Evolutionary conservation across 1,140 invertebrate genomes (phyloP), one percentile per base, ranked within the genome.

Genomic region (Bombus cullumanus): DNA sequence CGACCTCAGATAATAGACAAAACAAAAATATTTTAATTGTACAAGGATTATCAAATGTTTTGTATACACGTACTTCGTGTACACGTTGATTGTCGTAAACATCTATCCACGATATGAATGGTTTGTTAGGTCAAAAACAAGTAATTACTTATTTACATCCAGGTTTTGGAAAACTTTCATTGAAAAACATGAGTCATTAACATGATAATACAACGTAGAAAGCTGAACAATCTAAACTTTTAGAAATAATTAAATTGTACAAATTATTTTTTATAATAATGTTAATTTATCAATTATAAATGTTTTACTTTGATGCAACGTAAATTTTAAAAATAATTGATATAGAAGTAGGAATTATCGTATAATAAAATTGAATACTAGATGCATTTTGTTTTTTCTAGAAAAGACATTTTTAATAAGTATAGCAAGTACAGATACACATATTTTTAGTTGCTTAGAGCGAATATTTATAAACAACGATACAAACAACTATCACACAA

Each of bases 1-100:
- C 59, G 74, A 68, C 73, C 78, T 69, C 64, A 69, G 68, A 84
- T 87, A 84, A 84, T 62, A 64, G 22, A 3, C 10, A 47, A 88
- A 84, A 88, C 31, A 80, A 84, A 78, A n/a, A 18, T 31, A 37
- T 31, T 41, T n/a, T 8, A 18, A 28, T 18, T 34, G 2, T 37
- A 34, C 15, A 15, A 39, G 22, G 2, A 37, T 37, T 69, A 47
- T 37, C 18, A 15, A 68, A 34, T 22, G 13, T 34, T 22, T 28
- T 53, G 5, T 22, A 53, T 22, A 53, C 18, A 22, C 47, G 47
- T 53, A 53, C 47, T 53, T 53, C 18, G 5, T 53, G 1, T 53
- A 53, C 18, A 6, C 5, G 5, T 53, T 53, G 47, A 53, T 53
- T 59, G 3, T 31, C n/a, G n/a, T 66, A 25, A 31, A 78, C 64